Evolutionary conservation across 2,113 vertebrate genomes (phyloP).

Genomic region (Symphodus melops): DNA sequence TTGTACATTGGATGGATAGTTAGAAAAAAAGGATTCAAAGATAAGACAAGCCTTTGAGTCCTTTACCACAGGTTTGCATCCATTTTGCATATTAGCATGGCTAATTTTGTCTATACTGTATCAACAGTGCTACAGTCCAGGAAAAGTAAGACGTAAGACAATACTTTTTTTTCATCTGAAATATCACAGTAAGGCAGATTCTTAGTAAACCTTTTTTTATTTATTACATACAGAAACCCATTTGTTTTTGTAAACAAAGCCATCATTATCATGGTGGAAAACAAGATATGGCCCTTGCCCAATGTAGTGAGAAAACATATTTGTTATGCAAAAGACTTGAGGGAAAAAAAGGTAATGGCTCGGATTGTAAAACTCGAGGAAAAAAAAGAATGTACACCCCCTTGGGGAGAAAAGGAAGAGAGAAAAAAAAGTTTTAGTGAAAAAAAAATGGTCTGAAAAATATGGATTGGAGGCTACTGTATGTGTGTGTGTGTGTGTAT

Average conservation of each 20-base stretch:
- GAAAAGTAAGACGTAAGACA: neutral
- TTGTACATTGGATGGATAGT: neutral
- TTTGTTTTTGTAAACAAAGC: slow-evolving; percentile 20
- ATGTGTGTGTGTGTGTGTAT: neutral
- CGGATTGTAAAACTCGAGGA: neutral
- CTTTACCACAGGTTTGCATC: slow-evolving; percentile 8
- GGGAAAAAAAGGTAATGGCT: neutral
- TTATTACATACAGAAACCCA: slow-evolving; percentile 38
- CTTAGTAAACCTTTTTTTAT: neutral
- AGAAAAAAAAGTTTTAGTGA: slow-evolving; percentile 37
- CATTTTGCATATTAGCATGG: slow-evolving; percentile 18
- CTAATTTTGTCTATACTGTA: neutral
- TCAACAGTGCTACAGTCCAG: neutral
- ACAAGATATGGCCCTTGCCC: neutral
- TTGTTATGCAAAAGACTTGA: slow-evolving; percentile 10
- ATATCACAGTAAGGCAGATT: slow-evolving; percentile 26
- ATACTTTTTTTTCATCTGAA: neutral
- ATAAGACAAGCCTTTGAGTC: slow-evolving; percentile 1
- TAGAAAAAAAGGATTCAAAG: slow-evolving; percentile 16
- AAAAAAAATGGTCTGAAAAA: slow-evolving; percentile 35
- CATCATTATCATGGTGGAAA: slow-evolving; percentile 23
- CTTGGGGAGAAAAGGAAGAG: slow-evolving; percentile 2
- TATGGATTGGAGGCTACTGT: neutral
- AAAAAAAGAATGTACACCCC: slow-evolving; percentile 40
- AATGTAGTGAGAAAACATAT: slow-evolving; percentile 14